Evolutionary conservation across 1,140 invertebrate species (phyloP), one percentile per base, ranked within the genome.

Genomic region (Pygmarrhopalites habei): DNA sequence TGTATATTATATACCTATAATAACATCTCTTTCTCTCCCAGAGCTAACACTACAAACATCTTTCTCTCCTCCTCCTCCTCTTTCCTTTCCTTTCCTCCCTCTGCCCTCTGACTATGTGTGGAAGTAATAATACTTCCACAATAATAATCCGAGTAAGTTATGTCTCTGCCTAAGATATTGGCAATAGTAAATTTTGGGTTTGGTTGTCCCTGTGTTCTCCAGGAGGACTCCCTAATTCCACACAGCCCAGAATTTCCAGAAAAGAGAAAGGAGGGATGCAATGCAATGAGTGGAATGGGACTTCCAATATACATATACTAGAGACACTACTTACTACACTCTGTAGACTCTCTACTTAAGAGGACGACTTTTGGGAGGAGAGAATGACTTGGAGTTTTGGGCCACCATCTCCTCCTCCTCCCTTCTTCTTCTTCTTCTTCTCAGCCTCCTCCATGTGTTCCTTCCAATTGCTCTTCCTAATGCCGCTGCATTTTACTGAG

Each of bases 91-190:
- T 49, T 49, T 17, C 35, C 35, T 39, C 10, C 21, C 44, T 47
- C 19, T 47, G 10, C 10, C 10, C 44, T 47, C 5, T n/a, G n/a
- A n/a, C 10, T 58, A 29, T 52, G 49, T 52, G 49, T 52, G 49
- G 49, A 52, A 52, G 35, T 59, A 59, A 49, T 64, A n/a, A n/a
- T n/a, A n/a, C n/a, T n/a, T n/a, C n/a, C n/a, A n/a, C n/a, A n/a
- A n/a, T n/a, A 64, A 64, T 64, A 64, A 64, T 58, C 56, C 53
- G 19, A 51, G 30, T 64, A 64, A 64, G 62, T 64, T 64, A 64
- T 64, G 62, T 59, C 32, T 53, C 28, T 44, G 21, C 49, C 49
- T 23, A 63, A 64, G 62, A 64, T 64, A 64, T 64, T 64, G 62
- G 62, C 62, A 64, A 64, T 64, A 64, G 46, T 64, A 64, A 64